phyloP scores from a whole-genome alignment of 2,113 vertebrate species.

The Theristicus caerulescens region DNA sequence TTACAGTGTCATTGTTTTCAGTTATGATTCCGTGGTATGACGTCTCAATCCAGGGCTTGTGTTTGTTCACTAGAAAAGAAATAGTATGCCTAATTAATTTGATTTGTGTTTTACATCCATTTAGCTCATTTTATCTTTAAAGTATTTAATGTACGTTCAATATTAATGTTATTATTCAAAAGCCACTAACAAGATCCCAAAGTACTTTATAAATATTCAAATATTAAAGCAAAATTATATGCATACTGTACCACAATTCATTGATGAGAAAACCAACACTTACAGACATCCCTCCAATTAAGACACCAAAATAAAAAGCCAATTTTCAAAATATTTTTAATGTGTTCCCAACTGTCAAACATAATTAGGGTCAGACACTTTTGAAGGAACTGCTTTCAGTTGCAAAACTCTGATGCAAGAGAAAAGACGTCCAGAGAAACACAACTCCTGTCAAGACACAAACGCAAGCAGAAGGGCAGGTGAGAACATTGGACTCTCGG shows the following conservation, averaged over 20 bases:
- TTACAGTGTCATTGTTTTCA: constrained; percentile 92
- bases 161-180: background rate
- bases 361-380: background rate
- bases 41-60: constrained; percentile 98
- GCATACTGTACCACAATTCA: background rate
- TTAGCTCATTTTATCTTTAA: background rate
- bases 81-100: background rate
- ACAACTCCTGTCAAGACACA: background rate
- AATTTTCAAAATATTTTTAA: background rate
- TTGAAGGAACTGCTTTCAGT: background rate
- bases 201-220: background rate
- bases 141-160: background rate
- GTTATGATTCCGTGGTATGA: constrained; percentile 96
- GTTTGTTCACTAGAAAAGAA: constrained; percentile 88
- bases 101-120: background rate
- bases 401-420: background rate
- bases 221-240: background rate
- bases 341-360: background rate
- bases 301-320: background rate
- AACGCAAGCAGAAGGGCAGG: background rate
- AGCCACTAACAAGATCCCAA: background rate
- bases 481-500: accelerated
- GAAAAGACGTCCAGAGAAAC: background rate
- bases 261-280: background rate
- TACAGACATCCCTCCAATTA: background rate